These are phyloP conservation scores for Diadromus collaris DNA, from an alignment of 2,888 invertebrate genomes.

Conservation along the genomic window DNA sequence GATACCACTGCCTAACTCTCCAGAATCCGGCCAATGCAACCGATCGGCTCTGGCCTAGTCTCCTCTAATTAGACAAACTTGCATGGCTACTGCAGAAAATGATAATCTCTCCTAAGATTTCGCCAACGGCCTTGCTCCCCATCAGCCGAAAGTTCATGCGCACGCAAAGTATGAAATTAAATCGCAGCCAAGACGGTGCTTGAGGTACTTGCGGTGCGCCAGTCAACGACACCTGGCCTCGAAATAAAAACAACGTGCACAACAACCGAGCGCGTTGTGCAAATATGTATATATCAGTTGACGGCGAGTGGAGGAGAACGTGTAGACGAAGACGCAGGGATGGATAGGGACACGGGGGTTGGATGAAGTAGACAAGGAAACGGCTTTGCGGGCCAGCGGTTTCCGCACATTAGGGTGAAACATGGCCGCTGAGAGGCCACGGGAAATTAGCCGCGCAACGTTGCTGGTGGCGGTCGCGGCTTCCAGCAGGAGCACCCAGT, in stretches of 20 bases:
- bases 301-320: conserved; percentile 3
- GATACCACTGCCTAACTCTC: too few relatives aligned
- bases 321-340: neutral
- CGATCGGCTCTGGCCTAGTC: too few relatives aligned
- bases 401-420: conserved; percentile 61
- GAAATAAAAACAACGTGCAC: conserved; percentile 52
- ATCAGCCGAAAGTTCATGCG: neutral
- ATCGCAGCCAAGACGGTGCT: conserved; percentile 36
- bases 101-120: neutral
- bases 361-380: conserved; percentile 38
- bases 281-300: conserved; percentile 16
- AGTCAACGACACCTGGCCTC: conserved; percentile 54
- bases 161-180: conserved; percentile 45
- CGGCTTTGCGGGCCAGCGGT: conserved; percentile 54
- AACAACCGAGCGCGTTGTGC: conserved; percentile 35
- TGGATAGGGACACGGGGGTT: neutral
- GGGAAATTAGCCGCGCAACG: conserved; percentile 61
- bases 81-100: too few relatives aligned
- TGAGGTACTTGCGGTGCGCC: conserved; percentile 16
- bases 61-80: too few relatives aligned
- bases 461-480: conserved; percentile 23
- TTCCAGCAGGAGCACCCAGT: conserved; percentile 45
- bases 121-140: neutral
- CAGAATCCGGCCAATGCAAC: neutral
- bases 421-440: conserved; percentile 59